These are phyloP conservation scores for Epicauta chinensis DNA, from an alignment of 1,140 invertebrate species.

Conservation along the genomic window DNA sequence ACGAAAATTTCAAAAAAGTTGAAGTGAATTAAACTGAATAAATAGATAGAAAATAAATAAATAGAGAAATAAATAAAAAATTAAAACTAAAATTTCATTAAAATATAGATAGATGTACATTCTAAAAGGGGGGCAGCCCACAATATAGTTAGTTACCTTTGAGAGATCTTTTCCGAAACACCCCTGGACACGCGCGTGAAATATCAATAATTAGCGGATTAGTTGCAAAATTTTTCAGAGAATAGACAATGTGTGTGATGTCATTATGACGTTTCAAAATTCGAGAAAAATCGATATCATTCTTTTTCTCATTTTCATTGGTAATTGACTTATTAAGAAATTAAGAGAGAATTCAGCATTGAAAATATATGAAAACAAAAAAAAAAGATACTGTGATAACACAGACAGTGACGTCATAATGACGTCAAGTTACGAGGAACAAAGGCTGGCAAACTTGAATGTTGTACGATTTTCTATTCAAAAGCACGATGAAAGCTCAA, in stretches of 20 bases:
- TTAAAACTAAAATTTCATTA: constrained; percentile 5
- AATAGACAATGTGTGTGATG: constrained; percentile 9
- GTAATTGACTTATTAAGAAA: no score
- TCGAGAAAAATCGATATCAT: no score
- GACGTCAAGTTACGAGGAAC: constrained; percentile 18
- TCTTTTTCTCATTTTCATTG: no score
- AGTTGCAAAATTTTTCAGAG: constrained; percentile 36
- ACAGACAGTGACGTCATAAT: constrained; percentile 21
- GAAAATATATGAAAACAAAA: neutral
- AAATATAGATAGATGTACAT: constrained; percentile 34
- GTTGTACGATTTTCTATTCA: no score
- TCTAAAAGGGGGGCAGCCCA: constrained; percentile 44
- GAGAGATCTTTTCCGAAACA: constrained; percentile 90
- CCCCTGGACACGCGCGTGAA: constrained; percentile 56
- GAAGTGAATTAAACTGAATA: neutral
- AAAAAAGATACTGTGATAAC: neutral
- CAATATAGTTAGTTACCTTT: constrained; percentile 63
- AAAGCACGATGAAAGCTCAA: no score
- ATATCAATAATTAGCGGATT: constrained; percentile 50
- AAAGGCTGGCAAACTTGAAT: constrained; percentile 43
- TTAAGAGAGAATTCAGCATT: no score
- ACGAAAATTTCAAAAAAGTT: constrained; percentile 12
- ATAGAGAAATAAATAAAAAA: constrained; percentile 26
- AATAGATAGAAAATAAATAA: neutral
- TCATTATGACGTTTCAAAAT: constrained; percentile 14